phyloP scores from a whole-genome alignment of 2,888 invertebrate genomes.

The Polietes domitor region DNA sequence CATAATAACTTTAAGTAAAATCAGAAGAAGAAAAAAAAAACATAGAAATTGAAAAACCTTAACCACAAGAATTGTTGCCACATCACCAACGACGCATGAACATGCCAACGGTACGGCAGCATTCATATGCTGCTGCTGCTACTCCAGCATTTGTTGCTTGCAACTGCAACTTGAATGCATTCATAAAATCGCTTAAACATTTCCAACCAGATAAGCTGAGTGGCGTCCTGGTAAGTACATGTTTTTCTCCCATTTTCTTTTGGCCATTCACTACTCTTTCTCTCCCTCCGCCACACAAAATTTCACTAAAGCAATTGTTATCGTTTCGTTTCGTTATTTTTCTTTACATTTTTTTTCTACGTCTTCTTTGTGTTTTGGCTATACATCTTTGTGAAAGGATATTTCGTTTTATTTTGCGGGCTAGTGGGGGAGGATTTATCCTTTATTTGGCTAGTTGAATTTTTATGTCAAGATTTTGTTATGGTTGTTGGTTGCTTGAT shows the following conservation, averaged over 20 bases:
- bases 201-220: constrained; percentile 44
- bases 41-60: not conserved
- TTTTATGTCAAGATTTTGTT: not conserved
- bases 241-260: not conserved
- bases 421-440: not conserved
- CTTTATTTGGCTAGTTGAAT: not conserved
- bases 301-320: not conserved
- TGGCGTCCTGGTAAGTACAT: constrained; percentile 51
- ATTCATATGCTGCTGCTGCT: not conserved
- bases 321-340: constrained; percentile 5
- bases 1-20: constrained; percentile 3
- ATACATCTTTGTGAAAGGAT: not conserved
- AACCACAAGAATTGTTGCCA: not conserved
- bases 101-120: not conserved
- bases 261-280: not conserved
- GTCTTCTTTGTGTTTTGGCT: not conserved
- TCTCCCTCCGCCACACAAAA: too few species aligned
- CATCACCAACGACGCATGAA: not conserved
- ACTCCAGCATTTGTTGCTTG: not conserved
- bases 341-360: not conserved
- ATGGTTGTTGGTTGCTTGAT: not conserved
- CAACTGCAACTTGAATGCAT: too few species aligned
- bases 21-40: not conserved
- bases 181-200: constrained; percentile 25
- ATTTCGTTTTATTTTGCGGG: not conserved